These are phyloP conservation scores for Meta bourneti DNA, from an alignment of 2,888 invertebrate species.

Conservation along the genomic window DNA sequence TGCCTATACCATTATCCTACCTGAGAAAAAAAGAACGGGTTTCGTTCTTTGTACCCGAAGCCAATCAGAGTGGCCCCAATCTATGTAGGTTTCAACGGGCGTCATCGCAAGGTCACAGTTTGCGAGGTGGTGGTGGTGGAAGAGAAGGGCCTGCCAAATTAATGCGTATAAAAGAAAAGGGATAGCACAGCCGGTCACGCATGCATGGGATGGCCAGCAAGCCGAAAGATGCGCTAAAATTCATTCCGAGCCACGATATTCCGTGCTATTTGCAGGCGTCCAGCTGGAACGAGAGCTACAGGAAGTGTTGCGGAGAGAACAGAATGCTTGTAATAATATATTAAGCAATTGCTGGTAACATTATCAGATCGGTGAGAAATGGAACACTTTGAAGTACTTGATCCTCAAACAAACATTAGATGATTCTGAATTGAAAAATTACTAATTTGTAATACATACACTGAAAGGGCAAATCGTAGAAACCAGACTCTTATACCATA, in stretches of 20 bases:
- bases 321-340: neutral
- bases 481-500: no score
- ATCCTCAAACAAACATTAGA: no score
- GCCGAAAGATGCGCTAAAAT: conserved; percentile 10
- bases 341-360: neutral
- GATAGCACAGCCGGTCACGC: conserved; percentile 48
- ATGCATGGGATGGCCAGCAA: conserved; percentile 24
- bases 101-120: conserved; percentile 60
- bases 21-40: conserved; percentile 62
- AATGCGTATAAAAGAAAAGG: conserved; percentile 11
- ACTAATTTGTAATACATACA: no score
- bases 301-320: conserved; percentile 8
- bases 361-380: no score
- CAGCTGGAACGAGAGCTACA: conserved; percentile 50
- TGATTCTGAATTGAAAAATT: no score
- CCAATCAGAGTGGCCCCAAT: conserved; percentile 64
- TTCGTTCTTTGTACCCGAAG: conserved; percentile 50
- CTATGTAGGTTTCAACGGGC: conserved; percentile 59
- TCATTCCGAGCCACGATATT: conserved; percentile 7
- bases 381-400: no score
- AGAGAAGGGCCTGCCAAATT: conserved; percentile 2
- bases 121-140: neutral
- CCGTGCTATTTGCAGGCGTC: conserved; percentile 64
- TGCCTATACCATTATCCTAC: conserved; percentile 42
- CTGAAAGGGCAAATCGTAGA: no score